These are phyloP conservation scores for Crotalus tigris DNA, from an alignment of 2,113 vertebrate species.

Conservation along the genomic window DNA sequence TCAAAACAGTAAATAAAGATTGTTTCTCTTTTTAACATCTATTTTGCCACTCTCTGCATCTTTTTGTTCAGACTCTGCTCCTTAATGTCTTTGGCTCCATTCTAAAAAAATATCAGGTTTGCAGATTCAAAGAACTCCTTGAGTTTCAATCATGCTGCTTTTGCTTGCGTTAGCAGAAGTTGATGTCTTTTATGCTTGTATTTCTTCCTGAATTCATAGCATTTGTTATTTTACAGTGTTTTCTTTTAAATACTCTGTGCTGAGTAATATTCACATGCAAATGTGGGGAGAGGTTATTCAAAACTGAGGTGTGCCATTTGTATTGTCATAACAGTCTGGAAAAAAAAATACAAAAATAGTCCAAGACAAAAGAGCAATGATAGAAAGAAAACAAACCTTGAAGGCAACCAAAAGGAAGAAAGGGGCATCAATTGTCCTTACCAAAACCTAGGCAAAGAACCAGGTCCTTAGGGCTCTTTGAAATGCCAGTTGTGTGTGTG, in stretches of 20 bases:
- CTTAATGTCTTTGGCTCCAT: background rate
- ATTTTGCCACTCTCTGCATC: background rate
- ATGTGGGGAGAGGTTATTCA: background rate
- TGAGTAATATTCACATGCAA: background rate
- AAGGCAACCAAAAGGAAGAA: background rate
- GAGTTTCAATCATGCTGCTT: slow-evolving; percentile 23
- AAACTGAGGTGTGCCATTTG: background rate
- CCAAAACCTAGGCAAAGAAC: background rate
- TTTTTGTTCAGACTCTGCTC: background rate
- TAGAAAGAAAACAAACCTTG: background rate
- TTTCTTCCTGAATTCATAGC: background rate
- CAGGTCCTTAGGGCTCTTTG: background rate
- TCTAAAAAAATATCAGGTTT: slow-evolving; percentile 27
- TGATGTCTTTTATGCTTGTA: background rate
- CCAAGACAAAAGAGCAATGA: background rate
- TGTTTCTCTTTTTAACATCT: slow-evolving; percentile 8
- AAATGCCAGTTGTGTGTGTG: background rate
- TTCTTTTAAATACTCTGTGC: background rate
- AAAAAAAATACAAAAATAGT: background rate
- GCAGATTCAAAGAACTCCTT: slow-evolving; percentile 36
- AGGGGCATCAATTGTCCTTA: background rate
- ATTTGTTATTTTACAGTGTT: background rate
- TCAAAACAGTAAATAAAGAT: background rate
- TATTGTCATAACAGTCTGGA: background rate
- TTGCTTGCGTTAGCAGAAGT: background rate